A percentile compares a stretch with the other conserved stretches of the same genome.
phyloP scores from a whole-genome alignment of 2,888 invertebrate genomes.

The Patella pellucida region DNA sequence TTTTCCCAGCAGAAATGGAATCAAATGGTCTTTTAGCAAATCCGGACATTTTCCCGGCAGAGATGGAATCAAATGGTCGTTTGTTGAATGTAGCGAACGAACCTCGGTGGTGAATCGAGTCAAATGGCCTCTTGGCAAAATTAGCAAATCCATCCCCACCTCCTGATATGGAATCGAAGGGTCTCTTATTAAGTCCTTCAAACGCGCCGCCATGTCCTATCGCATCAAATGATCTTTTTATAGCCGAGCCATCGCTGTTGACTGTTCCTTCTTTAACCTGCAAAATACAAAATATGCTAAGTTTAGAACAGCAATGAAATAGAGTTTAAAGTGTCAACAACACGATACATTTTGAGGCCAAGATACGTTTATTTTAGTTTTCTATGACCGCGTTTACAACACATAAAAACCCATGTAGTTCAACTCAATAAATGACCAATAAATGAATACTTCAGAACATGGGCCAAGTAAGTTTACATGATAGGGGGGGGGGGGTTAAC shows the following conservation, averaged over 20 bases:
- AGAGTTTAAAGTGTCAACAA: no score
- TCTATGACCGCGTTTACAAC: no score
- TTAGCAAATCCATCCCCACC: conserved; percentile 30
- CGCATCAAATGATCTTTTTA: conserved; percentile 26
- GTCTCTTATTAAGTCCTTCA: conserved; percentile 32
- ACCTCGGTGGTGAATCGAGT: conserved; percentile 26
- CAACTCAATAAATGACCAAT: no score
- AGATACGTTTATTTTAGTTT: no score
- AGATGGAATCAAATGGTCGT: conserved; percentile 30
- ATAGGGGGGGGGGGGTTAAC: no score
- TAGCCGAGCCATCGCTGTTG: background rate
- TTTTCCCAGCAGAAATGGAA: conserved; percentile 25
- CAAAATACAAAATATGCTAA: background rate
- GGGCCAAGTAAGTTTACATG: no score
- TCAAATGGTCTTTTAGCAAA: conserved; percentile 33
- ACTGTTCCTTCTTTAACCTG: background rate
- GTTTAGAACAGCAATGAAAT: no score
- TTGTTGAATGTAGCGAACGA: conserved; percentile 36
- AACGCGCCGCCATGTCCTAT: conserved; percentile 28
- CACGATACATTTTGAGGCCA: no score
- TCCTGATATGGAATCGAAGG: conserved; percentile 26
- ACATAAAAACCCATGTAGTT: no score
- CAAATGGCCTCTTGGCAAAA: conserved; percentile 30
- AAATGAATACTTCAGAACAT: no score
- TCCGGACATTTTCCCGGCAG: conserved; percentile 25